Percentiles rank a stretch among this genome's conserved stretches.
Conservation (phyloP, 2,888 invertebrate species). For the Dryobota labecula region DNA sequence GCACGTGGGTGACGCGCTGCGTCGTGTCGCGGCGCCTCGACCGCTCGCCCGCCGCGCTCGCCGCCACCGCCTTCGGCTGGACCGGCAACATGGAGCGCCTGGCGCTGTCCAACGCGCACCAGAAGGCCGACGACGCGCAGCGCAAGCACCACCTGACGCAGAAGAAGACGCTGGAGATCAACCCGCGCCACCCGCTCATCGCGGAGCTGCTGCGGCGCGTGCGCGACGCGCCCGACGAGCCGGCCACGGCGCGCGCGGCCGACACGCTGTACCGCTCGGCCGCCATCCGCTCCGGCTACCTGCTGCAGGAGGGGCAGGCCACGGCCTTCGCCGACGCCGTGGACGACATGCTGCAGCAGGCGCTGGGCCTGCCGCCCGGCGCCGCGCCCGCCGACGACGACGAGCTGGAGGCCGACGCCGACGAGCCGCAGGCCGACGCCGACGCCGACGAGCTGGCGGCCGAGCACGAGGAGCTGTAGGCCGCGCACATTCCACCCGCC, state of each 20-base stretch:
- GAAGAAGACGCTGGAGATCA: conserved; percentile 99
- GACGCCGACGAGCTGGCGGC: conserved; percentile 81
- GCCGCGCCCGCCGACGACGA: conserved; percentile 85
- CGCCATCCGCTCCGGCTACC: conserved; percentile 94
- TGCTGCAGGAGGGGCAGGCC: conserved; percentile 92
- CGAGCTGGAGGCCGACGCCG: conserved; percentile 66
- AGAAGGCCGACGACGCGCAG: conserved; percentile 97
- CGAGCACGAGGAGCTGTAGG: conserved; percentile 21
- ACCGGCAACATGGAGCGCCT: conserved; percentile 99
- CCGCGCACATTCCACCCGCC: neutral
- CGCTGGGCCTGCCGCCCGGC: conserved; percentile 94
- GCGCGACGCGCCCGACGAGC: conserved; percentile 94
- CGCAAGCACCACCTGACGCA: conserved; percentile 97
- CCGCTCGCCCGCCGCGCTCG: conserved; percentile 98
- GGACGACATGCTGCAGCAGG: conserved; percentile 96
- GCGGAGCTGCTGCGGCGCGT: conserved; percentile 96
- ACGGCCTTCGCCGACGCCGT: conserved; percentile 97
- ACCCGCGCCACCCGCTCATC: conserved; percentile 98
- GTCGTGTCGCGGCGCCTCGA: conserved; percentile 96
- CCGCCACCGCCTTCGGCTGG: conserved; percentile 99
- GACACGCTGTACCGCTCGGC: conserved; percentile 96
- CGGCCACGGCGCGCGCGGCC: conserved; percentile 95
- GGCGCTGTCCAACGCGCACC: conserved; percentile 98
- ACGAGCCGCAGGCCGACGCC: no score
- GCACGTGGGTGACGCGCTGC: conserved; percentile 94